Conservation (phyloP, 2,797 vertebrate genomes). For the Fratercula arctica region DNA sequence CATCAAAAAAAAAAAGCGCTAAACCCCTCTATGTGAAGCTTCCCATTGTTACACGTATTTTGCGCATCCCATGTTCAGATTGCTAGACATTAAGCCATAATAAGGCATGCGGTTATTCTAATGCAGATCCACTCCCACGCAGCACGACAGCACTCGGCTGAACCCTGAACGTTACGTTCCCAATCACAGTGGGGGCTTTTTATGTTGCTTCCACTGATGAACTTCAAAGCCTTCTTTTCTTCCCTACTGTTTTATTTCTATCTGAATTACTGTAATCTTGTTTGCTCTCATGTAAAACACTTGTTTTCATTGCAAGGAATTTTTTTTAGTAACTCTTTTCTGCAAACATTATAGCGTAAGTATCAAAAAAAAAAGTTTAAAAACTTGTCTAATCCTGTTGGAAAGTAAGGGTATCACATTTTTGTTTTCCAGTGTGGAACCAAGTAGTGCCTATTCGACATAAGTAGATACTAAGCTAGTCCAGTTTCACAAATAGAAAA, state of each 20-base stretch:
- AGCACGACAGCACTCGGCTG: background rate
- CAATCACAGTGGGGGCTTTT: conserved; percentile 48
- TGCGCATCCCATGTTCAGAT: background rate
- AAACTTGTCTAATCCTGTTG: background rate
- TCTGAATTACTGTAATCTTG: conserved; percentile 46
- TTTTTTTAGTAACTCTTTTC: background rate
- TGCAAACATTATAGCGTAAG: background rate
- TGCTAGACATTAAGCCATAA: background rate
- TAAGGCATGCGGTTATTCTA: background rate
- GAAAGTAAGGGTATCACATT: background rate
- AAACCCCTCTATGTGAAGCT: background rate
- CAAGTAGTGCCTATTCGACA: background rate
- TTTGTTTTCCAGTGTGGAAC: background rate
- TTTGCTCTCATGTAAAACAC: conserved; percentile 17
- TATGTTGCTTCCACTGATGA: conserved; percentile 49
- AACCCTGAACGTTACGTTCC: background rate
- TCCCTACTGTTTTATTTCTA: conserved; percentile 49
- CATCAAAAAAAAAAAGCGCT: background rate
- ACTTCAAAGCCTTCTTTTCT: conserved; percentile 54
- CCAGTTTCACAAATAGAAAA: background rate
- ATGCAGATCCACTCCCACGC: conserved; percentile 32
- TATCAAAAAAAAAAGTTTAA: background rate
- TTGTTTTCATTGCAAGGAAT: background rate
- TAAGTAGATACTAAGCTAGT: background rate
- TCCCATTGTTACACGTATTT: background rate